Base-by-base conservation (phyloP, 37 sponge, comb jelly and placozoan genomes). In the Petrosia ficiformis region DNA sequence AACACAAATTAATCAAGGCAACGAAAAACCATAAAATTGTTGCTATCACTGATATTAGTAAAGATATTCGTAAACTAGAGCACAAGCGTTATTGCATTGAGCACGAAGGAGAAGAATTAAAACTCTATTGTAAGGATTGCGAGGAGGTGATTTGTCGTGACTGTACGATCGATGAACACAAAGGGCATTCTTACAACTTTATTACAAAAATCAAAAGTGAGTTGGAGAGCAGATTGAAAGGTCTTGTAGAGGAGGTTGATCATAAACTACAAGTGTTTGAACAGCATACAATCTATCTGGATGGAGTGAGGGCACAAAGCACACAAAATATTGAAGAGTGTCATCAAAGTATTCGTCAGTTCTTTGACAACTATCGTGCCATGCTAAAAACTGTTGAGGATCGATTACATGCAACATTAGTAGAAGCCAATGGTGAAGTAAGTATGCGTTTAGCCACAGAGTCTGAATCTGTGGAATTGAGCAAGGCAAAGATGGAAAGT, bases 121-220 rank as follows among this genome's bases (percentile, higher is more conserved):
- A 68, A 35, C 19, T 59, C n/a, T 82, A 57, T 41, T 75, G 76
- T 58, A 58, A 40, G 24, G 68, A 68, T 1, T 80, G 80, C 48
- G 2, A 59, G 65, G 43, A 30, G 22, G 42, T 71, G 29, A 42
- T 80, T 38, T 80, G 80, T 43, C 34, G 31, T 21, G 65, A 71
- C 22, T 80, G 80, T 44, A 80, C 72, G n/a, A 60, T 71, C 31
- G 42, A 16, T 1, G 32, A n/a, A n/a, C 80, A 80, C 44, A 41
- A 37, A 32, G 38, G 34, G 14, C 80, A 80, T 36, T 14, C 59
- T 14, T 25, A 21, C 44, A 48, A 70, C 0, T 29, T 42, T 21
- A 57, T 71, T 4, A 29, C 24, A 30, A 56, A 26, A 14, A 33
- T 59, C 2, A 33, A 40, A 14, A 0, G 22, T 14, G 22, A 33